Conservation (phyloP, 2,888 invertebrate species). For the Aporophyla lueneburgensis region DNA sequence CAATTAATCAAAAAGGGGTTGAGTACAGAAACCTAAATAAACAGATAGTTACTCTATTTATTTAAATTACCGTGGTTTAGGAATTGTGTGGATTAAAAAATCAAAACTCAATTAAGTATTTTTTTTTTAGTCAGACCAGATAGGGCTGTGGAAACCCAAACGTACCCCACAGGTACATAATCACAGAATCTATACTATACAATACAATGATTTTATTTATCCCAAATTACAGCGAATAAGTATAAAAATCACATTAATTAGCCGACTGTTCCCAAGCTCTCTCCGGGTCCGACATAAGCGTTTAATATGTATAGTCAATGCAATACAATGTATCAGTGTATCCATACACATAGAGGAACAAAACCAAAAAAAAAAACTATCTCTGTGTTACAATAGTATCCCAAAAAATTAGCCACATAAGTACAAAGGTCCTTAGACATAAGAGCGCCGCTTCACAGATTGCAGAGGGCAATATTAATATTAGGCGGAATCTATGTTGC, state of each 20-base stretch:
- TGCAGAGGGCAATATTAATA: conserved; percentile 88
- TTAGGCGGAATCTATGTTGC: conserved; percentile 90
- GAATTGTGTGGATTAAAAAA: conserved; percentile 51
- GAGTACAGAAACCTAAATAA: conserved; percentile 42
- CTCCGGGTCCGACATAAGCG: conserved; percentile 78
- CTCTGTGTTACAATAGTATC: conserved; percentile 85
- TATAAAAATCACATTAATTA: conserved; percentile 88
- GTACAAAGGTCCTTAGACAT: conserved; percentile 83
- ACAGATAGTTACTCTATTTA: conserved; percentile 22
- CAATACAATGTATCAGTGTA: conserved; percentile 82
- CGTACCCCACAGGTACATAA: conserved; percentile 86
- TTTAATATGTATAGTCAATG: conserved; percentile 80
- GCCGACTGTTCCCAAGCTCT: conserved; percentile 82
- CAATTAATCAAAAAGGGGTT: conserved; percentile 15
- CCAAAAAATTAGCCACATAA: conserved; percentile 85
- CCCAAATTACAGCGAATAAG: conserved; percentile 81
- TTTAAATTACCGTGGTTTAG: conserved; percentile 17
- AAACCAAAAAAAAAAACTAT: conserved; percentile 89
- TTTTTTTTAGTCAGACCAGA: conserved; percentile 83
- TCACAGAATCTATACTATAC: conserved; percentile 85
- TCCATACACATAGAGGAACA: conserved; percentile 91
- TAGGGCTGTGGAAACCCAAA: conserved; percentile 81
- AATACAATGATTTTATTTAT: conserved; percentile 80
- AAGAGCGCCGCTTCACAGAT: conserved; percentile 86
- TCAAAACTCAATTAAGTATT: conserved; percentile 58